Percentiles rank a stretch among this genome's conserved stretches.
Conservation (phyloP, 2,113 vertebrate genomes). For the Hippocampus guttulatus region DNA sequence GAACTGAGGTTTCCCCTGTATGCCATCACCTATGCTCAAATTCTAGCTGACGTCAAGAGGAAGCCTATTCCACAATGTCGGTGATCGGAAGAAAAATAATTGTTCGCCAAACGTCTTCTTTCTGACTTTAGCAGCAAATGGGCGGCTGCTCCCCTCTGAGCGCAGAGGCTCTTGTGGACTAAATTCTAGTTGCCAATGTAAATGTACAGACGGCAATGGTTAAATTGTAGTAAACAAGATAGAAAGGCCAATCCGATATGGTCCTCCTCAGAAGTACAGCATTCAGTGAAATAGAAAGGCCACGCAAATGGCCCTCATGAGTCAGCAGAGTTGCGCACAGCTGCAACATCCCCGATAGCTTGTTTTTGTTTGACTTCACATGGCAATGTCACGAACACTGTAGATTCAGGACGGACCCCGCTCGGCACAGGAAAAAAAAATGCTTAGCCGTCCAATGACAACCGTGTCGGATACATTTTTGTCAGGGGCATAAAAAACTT, state of each 20-base stretch:
- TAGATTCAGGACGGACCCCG: not conserved
- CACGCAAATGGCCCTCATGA: not conserved
- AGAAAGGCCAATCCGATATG: not conserved
- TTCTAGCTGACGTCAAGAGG: no score
- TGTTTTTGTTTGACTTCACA: not conserved
- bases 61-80: no score
- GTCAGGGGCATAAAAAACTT: not conserved
- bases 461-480: not conserved
- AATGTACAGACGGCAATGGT: no score
- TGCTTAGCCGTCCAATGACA: not conserved
- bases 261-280: not conserved
- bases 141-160: no score
- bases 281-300: not conserved
- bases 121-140: no score
- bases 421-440: not conserved
- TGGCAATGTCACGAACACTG: not conserved
- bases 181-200: no score
- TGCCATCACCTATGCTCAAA: no score
- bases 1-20: no score
- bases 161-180: no score
- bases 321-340: not conserved
- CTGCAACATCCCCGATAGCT: conserved; percentile 1
- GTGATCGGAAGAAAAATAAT: not conserved
- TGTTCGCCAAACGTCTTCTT: not conserved
- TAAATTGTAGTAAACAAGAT: not conserved